phyloP scores from a whole-genome alignment of 2,797 vertebrate genomes.

The Tokudaia tokunoshimensis region DNA sequence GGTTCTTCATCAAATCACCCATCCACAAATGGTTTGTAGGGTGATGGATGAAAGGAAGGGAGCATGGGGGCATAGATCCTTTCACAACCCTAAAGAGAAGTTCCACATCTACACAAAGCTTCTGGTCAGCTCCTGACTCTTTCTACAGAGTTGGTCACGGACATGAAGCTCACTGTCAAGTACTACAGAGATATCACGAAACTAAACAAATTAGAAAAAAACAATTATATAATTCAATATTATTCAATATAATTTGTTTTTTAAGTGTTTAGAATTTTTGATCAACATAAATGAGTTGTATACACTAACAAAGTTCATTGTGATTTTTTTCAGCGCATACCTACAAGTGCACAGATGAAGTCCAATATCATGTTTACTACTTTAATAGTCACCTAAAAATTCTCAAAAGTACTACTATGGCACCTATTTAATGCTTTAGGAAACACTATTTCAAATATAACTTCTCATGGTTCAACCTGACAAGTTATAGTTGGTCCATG shows the following conservation, averaged over 20 bases:
- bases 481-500: background rate
- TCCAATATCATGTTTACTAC: background rate
- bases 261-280: background rate
- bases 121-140: background rate
- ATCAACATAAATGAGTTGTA: background rate
- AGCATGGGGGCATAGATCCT: background rate
- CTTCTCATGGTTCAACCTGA: background rate
- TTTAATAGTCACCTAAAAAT: background rate
- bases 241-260: background rate
- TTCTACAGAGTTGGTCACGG: background rate
- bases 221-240: background rate
- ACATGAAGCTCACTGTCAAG: background rate
- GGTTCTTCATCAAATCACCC: background rate
- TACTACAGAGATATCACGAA: background rate
- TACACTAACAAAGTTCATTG: background rate
- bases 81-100: background rate
- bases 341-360: background rate
- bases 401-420: background rate
- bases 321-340: background rate
- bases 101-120: background rate
- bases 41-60: background rate
- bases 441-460: background rate
- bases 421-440: background rate
- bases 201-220: constrained; percentile 9
- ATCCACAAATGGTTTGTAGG: background rate